A percentile compares a stretch with the other conserved stretches of the same genome.
Evolutionary conservation across 2,113 vertebrate genomes (phyloP).

Genomic region (Cephalopholis sonnerati): DNA sequence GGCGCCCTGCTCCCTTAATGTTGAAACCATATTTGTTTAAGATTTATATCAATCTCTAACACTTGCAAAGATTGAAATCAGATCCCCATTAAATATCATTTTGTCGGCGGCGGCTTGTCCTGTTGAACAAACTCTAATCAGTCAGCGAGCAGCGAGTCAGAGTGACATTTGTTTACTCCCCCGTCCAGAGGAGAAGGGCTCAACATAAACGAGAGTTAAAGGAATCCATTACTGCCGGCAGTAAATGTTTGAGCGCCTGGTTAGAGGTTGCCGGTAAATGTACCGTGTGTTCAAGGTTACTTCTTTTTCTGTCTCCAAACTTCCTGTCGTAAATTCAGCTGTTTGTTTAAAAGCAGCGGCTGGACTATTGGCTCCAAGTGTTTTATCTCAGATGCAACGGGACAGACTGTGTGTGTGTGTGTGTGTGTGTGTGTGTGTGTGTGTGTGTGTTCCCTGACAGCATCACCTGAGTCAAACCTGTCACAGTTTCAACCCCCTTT

Average conservation of each 20-base stretch:
- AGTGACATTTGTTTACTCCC: constrained; percentile 66
- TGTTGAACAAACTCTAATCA: constrained; percentile 71
- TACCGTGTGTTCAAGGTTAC: constrained; percentile 54
- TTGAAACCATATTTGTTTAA: constrained; percentile 64
- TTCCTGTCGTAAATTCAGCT: constrained; percentile 61
- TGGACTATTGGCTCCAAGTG: not conserved
- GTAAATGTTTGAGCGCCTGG: constrained; percentile 56
- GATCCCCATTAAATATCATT: constrained; percentile 60
- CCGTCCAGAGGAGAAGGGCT: constrained; percentile 43
- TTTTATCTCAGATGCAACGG: constrained; percentile 31
- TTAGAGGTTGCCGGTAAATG: constrained; percentile 61
- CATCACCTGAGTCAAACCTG: constrained; percentile 1
- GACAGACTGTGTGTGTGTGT: not conserved
- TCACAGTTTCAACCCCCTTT: constrained; percentile 22
- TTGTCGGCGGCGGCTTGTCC: constrained; percentile 14
- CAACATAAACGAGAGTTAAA: constrained; percentile 55
- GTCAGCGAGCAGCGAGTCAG: constrained; percentile 34
- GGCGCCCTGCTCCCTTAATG: constrained; percentile 15
- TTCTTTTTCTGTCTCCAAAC: constrained; percentile 40
- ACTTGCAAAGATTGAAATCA: constrained; percentile 63
- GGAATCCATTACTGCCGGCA: constrained; percentile 65
- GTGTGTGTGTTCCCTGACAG: not conserved
- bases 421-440: too few relatives aligned
- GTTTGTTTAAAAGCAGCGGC: constrained; percentile 62
- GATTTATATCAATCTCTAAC: constrained; percentile 51